These are phyloP conservation scores for Megathymus violae DNA, from an alignment of 1,140 invertebrate genomes.

Conservation along the genomic window DNA sequence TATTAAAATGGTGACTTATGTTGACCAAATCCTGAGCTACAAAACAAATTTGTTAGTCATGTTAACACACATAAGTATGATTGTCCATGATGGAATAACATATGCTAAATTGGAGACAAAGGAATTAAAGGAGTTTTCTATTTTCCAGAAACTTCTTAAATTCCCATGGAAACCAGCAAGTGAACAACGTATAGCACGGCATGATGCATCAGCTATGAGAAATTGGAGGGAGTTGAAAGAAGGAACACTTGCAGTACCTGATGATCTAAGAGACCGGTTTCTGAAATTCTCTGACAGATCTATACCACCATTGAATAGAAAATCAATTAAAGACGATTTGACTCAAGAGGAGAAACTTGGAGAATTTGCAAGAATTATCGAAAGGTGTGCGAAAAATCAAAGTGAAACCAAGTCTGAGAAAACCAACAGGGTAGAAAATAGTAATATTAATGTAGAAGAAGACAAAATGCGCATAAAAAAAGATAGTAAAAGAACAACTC, in stretches of 20 bases:
- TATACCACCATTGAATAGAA: slow-evolving; percentile 73
- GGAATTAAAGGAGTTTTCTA: too few relatives aligned
- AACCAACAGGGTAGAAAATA: slow-evolving; percentile 36
- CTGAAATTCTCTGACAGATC: slow-evolving; percentile 86
- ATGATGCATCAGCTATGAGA: slow-evolving; percentile 86
- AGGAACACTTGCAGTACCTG: slow-evolving; percentile 80
- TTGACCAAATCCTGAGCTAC: too few relatives aligned
- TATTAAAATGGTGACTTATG: too few relatives aligned
- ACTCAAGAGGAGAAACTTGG: slow-evolving; percentile 63
- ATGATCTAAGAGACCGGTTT: slow-evolving; percentile 84
- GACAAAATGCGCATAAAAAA: slow-evolving; percentile 38
- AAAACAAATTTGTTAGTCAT: too few relatives aligned
- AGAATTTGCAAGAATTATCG: slow-evolving; percentile 75
- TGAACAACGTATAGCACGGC: slow-evolving; percentile 83
- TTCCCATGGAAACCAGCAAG: slow-evolving; percentile 86
- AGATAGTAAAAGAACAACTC: slow-evolving; percentile 56
- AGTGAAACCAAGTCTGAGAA: slow-evolving; percentile 47
- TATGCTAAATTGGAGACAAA: too few relatives aligned
- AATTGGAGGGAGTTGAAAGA: slow-evolving; percentile 87
- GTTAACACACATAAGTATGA: too few relatives aligned
- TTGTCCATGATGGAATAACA: too few relatives aligned
- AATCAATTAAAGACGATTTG: slow-evolving; percentile 67
- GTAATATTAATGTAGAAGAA: slow-evolving; percentile 39
- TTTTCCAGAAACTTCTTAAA: slow-evolving; percentile 85
- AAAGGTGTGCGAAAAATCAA: slow-evolving; percentile 59